A percentile compares a stretch with the other conserved stretches of the same genome.
phyloP scores from a whole-genome alignment of 1,140 invertebrate genomes.

The Heliothis subflexa region DNA sequence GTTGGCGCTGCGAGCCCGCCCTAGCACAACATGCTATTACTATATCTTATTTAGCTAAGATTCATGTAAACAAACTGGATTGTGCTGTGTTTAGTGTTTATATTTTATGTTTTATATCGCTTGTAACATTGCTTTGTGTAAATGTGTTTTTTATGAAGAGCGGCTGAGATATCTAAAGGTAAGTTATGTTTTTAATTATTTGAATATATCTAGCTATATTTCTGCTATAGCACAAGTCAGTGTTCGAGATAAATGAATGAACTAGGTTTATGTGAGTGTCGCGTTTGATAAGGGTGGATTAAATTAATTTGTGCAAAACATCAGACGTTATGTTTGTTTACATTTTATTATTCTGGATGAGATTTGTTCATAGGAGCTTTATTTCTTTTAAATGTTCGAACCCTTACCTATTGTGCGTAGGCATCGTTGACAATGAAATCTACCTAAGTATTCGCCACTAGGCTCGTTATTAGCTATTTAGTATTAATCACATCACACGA shows the following conservation, averaged over 20 bases:
- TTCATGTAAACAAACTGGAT: conserved; percentile 79
- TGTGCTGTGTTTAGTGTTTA: conserved; percentile 45
- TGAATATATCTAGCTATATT: conserved; percentile 34
- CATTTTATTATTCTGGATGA: no score
- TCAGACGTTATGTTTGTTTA: no score
- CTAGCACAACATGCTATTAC: conserved; percentile 74
- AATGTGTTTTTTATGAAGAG: conserved; percentile 23
- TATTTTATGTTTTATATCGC: conserved; percentile 23
- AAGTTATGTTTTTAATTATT: conserved; percentile 48
- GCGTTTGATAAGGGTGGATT: background rate
- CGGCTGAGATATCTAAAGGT: conserved; percentile 53
- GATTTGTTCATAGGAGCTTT: no score
- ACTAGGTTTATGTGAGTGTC: background rate
- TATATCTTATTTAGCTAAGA: conserved; percentile 72
- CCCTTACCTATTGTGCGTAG: no score
- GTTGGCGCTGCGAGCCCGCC: conserved; percentile 80
- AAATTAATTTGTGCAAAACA: no score
- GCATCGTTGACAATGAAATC: no score
- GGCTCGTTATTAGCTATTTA: no score
- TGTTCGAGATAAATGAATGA: conserved; percentile 16
- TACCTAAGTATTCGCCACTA: no score
- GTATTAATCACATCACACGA: no score
- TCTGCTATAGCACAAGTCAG: background rate
- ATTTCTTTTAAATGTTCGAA: no score
- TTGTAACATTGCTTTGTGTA: background rate